Conservation (phyloP, 2,797 vertebrate species). For the Alca torda region DNA sequence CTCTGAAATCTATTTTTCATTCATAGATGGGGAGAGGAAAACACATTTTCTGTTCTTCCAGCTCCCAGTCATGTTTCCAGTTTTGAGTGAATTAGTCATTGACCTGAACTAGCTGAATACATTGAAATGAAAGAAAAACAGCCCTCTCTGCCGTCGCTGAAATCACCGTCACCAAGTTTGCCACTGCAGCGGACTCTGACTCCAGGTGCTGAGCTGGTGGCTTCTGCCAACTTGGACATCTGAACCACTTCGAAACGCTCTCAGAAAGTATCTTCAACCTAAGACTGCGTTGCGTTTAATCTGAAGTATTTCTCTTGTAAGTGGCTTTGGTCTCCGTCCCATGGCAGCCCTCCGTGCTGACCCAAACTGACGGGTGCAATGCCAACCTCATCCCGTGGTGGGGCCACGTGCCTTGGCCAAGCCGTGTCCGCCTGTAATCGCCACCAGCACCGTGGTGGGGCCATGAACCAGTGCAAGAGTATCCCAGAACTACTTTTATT, state of each 20-base stretch:
- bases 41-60: constrained; percentile 13
- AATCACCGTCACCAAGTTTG: neutral
- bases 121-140: neutral
- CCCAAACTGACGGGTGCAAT: neutral
- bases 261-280: neutral
- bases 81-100: neutral
- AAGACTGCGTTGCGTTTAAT: neutral
- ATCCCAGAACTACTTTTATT: neutral
- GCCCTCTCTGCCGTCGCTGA: neutral
- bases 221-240: neutral
- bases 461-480: too few relatives aligned
- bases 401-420: neutral
- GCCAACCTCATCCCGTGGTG: neutral
- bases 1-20: neutral
- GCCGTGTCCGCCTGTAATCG: rapidly evolving
- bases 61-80: neutral
- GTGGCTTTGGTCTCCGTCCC: neutral
- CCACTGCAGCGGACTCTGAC: neutral
- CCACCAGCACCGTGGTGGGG: neutral
- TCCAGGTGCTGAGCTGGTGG: neutral
- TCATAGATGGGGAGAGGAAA: neutral
- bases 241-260: neutral
- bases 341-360: neutral
- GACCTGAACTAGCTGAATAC: neutral
- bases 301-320: neutral